Evolutionary conservation across 1,140 invertebrate species (phyloP).

Genomic region (Macrobrachium nipponense): DNA sequence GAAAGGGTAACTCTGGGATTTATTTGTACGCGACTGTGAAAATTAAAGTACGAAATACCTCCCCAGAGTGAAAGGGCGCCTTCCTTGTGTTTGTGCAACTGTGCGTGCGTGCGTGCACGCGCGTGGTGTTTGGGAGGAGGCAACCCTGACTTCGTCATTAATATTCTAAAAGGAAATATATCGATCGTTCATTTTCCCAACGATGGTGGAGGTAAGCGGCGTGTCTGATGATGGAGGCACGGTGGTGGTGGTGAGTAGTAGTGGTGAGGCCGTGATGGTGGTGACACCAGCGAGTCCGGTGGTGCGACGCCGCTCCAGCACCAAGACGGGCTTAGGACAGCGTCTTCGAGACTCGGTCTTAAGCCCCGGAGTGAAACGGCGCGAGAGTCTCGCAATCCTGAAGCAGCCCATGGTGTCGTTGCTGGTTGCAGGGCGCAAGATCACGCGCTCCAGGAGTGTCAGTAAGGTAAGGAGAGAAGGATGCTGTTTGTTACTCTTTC

Average conservation of each 20-base stretch:
- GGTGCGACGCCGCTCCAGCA: slow-evolving; percentile 15
- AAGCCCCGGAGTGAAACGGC: slow-evolving; percentile 29
- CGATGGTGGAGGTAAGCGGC: slow-evolving; percentile 2
- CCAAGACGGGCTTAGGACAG: slow-evolving; percentile 42
- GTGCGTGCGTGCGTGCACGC: slow-evolving; percentile 9
- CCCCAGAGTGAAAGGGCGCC: neutral
- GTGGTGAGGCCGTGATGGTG: slow-evolving; percentile 45
- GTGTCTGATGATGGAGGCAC: slow-evolving; percentile 27
- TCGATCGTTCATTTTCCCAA: no score
- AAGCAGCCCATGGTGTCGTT: slow-evolving; percentile 47
- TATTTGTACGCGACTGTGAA: neutral
- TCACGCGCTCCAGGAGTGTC: slow-evolving; percentile 54
- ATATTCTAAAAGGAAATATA: no score
- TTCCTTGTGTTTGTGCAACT: slow-evolving; percentile 5
- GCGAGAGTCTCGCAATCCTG: slow-evolving; percentile 47
- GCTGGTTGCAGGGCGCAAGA: slow-evolving; percentile 48
- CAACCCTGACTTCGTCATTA: neutral
- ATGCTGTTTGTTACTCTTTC: neutral
- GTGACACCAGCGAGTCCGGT: slow-evolving; percentile 40
- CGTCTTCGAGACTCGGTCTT: slow-evolving; percentile 37
- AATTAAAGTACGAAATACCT: slow-evolving; percentile 19
- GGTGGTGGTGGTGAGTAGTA: slow-evolving; percentile 48
- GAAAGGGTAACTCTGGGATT: no score
- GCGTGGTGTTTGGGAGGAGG: neutral
- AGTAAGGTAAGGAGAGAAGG: slow-evolving; percentile 34